Evolutionary conservation across 2,797 vertebrate genomes (phyloP), one percentile per base, ranked within the genome.

Genomic region (Buceros bicornis): DNA sequence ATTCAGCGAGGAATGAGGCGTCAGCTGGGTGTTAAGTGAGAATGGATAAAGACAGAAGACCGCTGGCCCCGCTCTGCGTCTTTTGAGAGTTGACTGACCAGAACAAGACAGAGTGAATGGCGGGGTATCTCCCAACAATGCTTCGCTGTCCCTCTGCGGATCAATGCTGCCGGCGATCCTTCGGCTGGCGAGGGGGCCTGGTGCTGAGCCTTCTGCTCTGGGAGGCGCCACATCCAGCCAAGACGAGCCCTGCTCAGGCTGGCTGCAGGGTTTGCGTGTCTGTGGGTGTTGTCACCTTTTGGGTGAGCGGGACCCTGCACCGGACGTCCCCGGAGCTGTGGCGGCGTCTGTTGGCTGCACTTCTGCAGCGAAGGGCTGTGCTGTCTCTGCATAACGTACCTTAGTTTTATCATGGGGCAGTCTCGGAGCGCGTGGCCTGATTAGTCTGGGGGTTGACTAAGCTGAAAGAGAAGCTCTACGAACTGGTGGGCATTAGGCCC

Each of bases 311-410:
- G 17, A n/a, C 33, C 26, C 26, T 2, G 2, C 16, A 7, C 29
- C 2, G 1, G 35, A 16, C 1, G 0, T 57, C 37, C 35, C 24
- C 0, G 1, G n/a, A 54, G 22, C 54, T 1, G 0, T 42, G 45
- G 26, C 8, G 1, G 51, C 64, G 31, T 57, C 65, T 47, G 42
- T 4, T 0, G 37, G 11, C 0, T 10, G 18, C 1, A 2, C 12
- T 48, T 72, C 9, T 9, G n/a, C 35, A 56, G 74, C 2, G 0
- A 35, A 33, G 20, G 53, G 20, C 79, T 86, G 26, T 79, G 25
- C 42, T 48, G 28, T 69, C 43, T 42, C 18, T 40, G 16, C 4
- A 0, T 33, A 14, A 11, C 0, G 1, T 47, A 16, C 16, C 28
- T 72, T 54, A 31, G 66, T 29, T 65, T 89, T 37, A 17, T n/a